Base-by-base conservation (phyloP, 2,113 vertebrate species). In the Tupaia chinensis region DNA sequence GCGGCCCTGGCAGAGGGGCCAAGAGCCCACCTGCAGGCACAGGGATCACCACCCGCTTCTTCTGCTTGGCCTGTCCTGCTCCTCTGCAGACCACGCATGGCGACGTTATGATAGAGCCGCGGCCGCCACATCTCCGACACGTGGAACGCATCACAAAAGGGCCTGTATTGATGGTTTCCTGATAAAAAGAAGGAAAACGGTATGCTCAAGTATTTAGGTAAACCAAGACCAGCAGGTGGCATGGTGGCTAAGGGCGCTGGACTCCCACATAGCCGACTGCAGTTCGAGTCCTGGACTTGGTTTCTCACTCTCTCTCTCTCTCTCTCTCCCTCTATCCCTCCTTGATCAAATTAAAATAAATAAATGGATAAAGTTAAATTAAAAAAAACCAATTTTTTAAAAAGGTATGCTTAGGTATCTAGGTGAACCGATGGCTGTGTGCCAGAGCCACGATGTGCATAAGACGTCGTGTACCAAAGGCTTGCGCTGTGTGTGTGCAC, bases 101-200 rank as follows among this genome's bases (percentile, higher is more conserved):
- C 0, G 98, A 98, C 0, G 99, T 98, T 70, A 99, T 98, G 91
- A 99, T 98, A 5, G 99, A 98, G 74, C 99, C 99, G 9, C 99
- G 99, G 13, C 99, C 99, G 0, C 98, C 97, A 12, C 99, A 99
- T 25, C 99, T 99, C 0, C 99, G 99, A 86, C 99, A 99, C 0
- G 99, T 99, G 7, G 99, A 99, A 4, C 99, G 99, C 99, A 99
- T 99, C 84, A 99, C 99, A 1, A 99, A 99, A 0, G 99, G 99
- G 6, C 99, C 99, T 0, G 99, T 99, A 70, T 99, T 99, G 96
- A 99, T 98, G 0, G 99, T 99, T 98, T 99, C 99, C 99, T 99
- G 58, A 66, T 22, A 15, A 91, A 94, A 17, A 11, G 53, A 58
- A 79, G 90, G 32, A 74, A 90, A 66, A 10, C 0, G 0, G 3